phyloP scores from a whole-genome alignment of 2,888 invertebrate species.

The Sesamia inferens region DNA sequence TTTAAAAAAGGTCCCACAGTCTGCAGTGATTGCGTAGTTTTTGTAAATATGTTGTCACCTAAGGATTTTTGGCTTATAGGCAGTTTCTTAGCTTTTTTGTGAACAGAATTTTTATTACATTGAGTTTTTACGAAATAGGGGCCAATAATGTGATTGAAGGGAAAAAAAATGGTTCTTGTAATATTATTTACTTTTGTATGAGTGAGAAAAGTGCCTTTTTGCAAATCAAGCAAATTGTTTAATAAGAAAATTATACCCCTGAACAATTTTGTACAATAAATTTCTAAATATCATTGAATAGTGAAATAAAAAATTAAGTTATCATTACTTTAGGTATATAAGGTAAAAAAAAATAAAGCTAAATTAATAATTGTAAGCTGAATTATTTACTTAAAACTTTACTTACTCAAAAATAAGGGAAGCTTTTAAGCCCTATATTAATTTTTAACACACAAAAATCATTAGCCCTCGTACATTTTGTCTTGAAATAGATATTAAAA shows the following conservation, averaged over 20 bases:
- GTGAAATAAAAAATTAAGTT: no score
- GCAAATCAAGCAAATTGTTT: no score
- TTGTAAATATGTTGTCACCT: conserved; percentile 34
- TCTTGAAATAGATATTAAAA: not conserved
- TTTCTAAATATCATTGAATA: no score
- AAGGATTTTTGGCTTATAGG: conserved; percentile 15
- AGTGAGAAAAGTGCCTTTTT: not conserved
- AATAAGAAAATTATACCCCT: no score
- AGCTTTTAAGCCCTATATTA: conserved; percentile 8
- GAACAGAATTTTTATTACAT: conserved; percentile 24
- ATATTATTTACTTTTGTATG: conserved; percentile 1
- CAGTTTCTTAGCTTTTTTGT: conserved; percentile 16
- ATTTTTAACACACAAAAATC: not conserved
- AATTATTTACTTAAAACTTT: no score
- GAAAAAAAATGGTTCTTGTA: conserved; percentile 4
- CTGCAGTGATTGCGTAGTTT: conserved; percentile 41
- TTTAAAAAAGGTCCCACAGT: conserved; percentile 38
- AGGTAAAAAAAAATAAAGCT: no score
- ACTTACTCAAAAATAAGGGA: no score
- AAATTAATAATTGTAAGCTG: no score
- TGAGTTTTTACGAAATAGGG: conserved; percentile 25
- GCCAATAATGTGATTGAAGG: conserved; percentile 12
- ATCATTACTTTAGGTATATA: no score
- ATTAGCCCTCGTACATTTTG: not conserved
- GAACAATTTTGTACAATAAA: no score